A percentile compares a stretch with the other conserved stretches of the same genome.
Evolutionary conservation across 1,140 invertebrate genomes (phyloP).

Genomic region (Cydia splendana): DNA sequence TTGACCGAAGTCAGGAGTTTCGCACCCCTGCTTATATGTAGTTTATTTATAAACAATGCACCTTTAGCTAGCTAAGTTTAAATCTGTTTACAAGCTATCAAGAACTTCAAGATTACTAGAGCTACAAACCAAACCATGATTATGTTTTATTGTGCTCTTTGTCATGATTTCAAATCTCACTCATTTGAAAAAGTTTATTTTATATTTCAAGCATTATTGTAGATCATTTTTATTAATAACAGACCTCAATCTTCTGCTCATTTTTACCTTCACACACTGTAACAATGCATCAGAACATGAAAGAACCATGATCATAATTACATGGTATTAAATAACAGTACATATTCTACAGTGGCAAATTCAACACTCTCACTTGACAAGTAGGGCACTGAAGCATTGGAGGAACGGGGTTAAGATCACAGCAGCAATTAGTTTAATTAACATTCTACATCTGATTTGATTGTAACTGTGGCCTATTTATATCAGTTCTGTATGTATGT

Average conservation of each 20-base stretch:
- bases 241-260: no score
- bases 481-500: neutral
- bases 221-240: no score
- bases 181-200: no score
- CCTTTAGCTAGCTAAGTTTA: no score
- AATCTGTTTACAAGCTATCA: neutral
- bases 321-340: neutral
- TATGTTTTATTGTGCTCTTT: neutral
- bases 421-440: neutral
- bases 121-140: neutral
- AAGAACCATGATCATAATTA: no score
- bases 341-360: neutral
- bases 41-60: no score
- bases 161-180: no score
- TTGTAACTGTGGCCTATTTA: neutral
- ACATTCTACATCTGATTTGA: conserved; percentile 6
- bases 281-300: no score
- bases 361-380: neutral
- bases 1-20: no score
- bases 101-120: neutral
- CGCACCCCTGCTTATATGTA: no score
- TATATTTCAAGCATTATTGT: no score
- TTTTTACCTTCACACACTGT: neutral
- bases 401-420: neutral
- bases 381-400: neutral